A percentile compares a stretch with the other conserved stretches of the same genome.
phyloP scores from a whole-genome alignment of 2,113 vertebrate genomes.

The Azemiops feae region DNA sequence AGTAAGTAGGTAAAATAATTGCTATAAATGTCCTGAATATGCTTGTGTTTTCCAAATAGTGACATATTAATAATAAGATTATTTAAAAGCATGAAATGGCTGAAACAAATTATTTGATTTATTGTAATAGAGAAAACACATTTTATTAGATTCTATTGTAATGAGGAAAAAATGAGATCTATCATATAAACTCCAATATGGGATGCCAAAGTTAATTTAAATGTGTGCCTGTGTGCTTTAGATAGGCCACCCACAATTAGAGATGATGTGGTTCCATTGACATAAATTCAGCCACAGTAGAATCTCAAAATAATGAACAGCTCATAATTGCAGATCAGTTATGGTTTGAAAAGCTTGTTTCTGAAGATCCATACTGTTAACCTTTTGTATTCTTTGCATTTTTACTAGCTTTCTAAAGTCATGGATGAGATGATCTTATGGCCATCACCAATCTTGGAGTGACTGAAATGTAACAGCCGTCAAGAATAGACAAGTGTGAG shows the following conservation, averaged over 20 bases:
- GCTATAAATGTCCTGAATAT: slow-evolving; percentile 34
- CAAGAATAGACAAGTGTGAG: neutral
- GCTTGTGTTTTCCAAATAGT: slow-evolving; percentile 33
- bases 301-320: slow-evolving; percentile 12
- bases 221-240: slow-evolving; percentile 28
- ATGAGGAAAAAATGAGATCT: slow-evolving; percentile 35
- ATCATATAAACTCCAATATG: slow-evolving; percentile 12
- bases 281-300: neutral
- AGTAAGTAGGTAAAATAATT: slow-evolving; percentile 38
- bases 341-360: neutral
- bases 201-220: slow-evolving; percentile 38
- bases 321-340: slow-evolving; percentile 9
- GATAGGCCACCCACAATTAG: slow-evolving; percentile 23
- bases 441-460: neutral
- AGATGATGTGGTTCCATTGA: neutral
- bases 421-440: neutral
- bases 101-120: slow-evolving; percentile 45
- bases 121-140: slow-evolving; percentile 14
- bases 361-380: neutral
- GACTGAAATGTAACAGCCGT: neutral
- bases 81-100: slow-evolving; percentile 25
- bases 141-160: slow-evolving; percentile 37
- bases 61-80: slow-evolving; percentile 39
- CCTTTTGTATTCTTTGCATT: neutral
- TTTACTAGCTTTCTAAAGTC: neutral